Base-by-base conservation (phyloP, 2,113 vertebrate genomes). In the Callorhinus ursinus region DNA sequence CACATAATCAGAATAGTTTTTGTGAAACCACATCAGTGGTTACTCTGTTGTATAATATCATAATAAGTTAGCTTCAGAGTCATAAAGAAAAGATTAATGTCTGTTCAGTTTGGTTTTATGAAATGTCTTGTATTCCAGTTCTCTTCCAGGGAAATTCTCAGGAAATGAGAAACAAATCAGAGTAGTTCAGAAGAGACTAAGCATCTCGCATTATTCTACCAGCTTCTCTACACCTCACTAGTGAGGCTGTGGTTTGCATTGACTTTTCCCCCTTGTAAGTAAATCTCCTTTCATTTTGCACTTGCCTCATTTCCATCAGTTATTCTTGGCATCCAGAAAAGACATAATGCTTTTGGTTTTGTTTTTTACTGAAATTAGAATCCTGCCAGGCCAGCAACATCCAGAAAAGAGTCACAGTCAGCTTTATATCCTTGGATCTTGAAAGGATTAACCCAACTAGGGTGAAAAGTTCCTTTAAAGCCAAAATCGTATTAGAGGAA, bases 281-380 rank as follows among this genome's bases (percentile, higher is more conserved):
- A 88, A 89, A 93, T 92, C 93, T 94, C 49, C 71, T 94, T 90
- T 82, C 53, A 74, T 94, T 93, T 42, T 89, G 49, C 51, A 87
- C 59, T 96, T 28, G 13, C 49, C 61, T 96, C 59, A 81, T 74
- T 97, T 96, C 79, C 72, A 93, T 95, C 55, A 53, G 63, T 89
- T 97, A 92, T 93, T 95, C 97, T 95, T 95, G 95, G 72, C 86
- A 96, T 76, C n/a, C 67, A 95, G 77, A 96, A 96, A 94, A 93
- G 85, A 79, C n/a, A 72, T 46, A 49, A 67, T 76, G 59, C 4
- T 63, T 86, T 69, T 39, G 65, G 18, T 36, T 67, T 31, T 65
- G 57, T 57, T 71, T 36, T 59, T 39, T 1, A 82, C 49, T 74
- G 89, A 96, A 95, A 94, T 76, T 46, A 85, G 85, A 90, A 76